Evolutionary conservation across 1,140 invertebrate species (phyloP).

Genomic region (Xylocopa sonorina): DNA sequence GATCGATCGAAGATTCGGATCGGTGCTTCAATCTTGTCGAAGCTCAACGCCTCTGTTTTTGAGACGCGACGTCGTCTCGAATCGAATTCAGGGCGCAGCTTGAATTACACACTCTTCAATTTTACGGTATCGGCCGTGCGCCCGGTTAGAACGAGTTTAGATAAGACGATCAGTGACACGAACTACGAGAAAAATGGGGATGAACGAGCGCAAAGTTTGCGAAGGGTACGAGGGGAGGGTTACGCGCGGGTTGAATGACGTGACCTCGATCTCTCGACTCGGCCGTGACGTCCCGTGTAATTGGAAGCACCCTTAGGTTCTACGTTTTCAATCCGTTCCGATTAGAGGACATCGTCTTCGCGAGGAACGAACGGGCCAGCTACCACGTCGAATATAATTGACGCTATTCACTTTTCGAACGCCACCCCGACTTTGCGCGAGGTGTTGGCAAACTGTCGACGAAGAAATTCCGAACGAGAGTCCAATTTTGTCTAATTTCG

Average conservation of each 20-base stretch:
- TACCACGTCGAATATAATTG: constrained; percentile 21
- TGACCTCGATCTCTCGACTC: constrained; percentile 70
- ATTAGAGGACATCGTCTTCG: constrained; percentile 57
- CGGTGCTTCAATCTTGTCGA: neutral
- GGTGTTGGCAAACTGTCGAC: too few relatives aligned
- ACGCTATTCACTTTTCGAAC: neutral
- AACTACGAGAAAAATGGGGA: constrained; percentile 45
- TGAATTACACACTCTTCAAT: constrained; percentile 55
- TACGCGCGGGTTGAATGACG: constrained; percentile 68
- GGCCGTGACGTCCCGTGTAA: constrained; percentile 72
- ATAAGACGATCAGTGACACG: constrained; percentile 55
- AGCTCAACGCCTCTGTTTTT: neutral
- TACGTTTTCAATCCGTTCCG: constrained; percentile 67
- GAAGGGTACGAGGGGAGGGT: neutral
- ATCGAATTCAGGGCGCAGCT: constrained; percentile 40
- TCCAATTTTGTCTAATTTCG: too few relatives aligned
- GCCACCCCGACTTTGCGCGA: too few relatives aligned
- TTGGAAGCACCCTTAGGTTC: constrained; percentile 70
- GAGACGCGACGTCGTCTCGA: neutral
- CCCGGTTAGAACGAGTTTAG: constrained; percentile 37
- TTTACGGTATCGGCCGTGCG: constrained; percentile 38
- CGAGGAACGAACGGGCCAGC: constrained; percentile 57
- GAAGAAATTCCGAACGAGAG: too few relatives aligned
- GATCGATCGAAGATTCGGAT: neutral
- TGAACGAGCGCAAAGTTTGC: neutral